Base-by-base conservation (phyloP, 2,888 invertebrate species). In the Hemistola chrysoprasaria region DNA sequence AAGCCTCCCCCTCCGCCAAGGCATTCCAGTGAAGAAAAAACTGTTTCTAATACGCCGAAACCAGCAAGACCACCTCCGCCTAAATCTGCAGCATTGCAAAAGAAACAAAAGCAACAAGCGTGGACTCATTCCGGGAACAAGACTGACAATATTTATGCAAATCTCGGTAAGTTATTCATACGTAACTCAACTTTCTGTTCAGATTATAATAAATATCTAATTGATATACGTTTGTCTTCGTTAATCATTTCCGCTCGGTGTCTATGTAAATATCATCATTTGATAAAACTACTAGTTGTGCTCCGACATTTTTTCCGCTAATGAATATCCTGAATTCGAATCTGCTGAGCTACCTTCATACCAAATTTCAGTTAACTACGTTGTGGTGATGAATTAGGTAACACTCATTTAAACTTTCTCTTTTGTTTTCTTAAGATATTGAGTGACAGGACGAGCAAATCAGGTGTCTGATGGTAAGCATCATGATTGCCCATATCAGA, bases 1-100 rank as follows among this genome's bases (percentile, higher is more conserved):
- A 92, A 92, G 63, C 95, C 95, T 6, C 95, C 95, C 0, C 95
- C 95, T 4, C 96, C 95, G 1, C 95, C 96, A 0, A 91, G 95
- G 49, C 87, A 83, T 45, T 77, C 75, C 7, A 81, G 78, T 47
- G 88, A 86, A 23, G 85, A 78, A 71, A 93, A 63, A 77, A 81
- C 62, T 70, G 90, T 65, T 65, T 83, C 78, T 39, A 90, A 75
- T 56, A 82, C 80, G 49, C 90, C 86, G 44, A 93, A 93, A 62
- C 94, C 94, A 27, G 91, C 91, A 9, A 82, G 94, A 57, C 94
- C 94, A 11, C 95, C 95, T 10, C 93, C 93, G 6, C 95, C 95
- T 0, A 94, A 93, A 73, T 93, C 93, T 32, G 90, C 90, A 22
- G 91, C 91, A 22, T 71, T 93, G 35, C 86, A 92, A 53, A 91